phyloP scores from a whole-genome alignment of 2,888 invertebrate genomes.

The Crepidodera aurea region DNA sequence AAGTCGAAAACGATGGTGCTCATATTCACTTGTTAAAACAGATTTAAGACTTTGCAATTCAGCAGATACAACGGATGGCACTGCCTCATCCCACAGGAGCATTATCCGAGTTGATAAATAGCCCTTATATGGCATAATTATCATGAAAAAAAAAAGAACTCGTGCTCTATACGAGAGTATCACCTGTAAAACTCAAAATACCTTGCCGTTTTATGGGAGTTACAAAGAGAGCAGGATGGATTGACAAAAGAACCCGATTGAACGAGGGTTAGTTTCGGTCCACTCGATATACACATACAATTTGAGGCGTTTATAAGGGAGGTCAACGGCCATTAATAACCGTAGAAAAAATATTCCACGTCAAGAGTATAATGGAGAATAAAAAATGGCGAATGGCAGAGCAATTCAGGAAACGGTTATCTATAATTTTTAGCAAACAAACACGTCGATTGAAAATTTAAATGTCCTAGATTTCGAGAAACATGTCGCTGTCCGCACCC shows the following conservation, averaged over 20 bases:
- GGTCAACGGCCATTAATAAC: conserved; percentile 40
- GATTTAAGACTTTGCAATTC: conserved; percentile 9
- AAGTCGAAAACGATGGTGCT: background rate
- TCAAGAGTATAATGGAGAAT: conserved; percentile 31
- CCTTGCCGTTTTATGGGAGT: conserved; percentile 34
- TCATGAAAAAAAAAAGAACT: conserved; percentile 32
- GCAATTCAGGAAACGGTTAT: conserved; percentile 12
- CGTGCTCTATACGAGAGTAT: conserved; percentile 36
- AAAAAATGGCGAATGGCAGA: conserved; percentile 29
- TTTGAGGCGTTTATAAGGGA: conserved; percentile 39
- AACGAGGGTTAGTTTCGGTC: conserved; percentile 39
- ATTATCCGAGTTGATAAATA: conserved; percentile 35
- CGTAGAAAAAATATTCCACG: conserved; percentile 33
- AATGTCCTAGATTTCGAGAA: too few relatives aligned
- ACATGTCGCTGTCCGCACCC: too few relatives aligned
- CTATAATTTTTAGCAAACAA: too few relatives aligned
- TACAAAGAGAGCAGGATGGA: conserved; percentile 37
- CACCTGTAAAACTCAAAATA: conserved; percentile 38
- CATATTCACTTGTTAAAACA: conserved; percentile 24
- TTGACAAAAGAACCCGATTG: conserved; percentile 35
- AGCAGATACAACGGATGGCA: conserved; percentile 23
- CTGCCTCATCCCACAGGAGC: conserved; percentile 25
- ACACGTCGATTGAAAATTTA: too few relatives aligned
- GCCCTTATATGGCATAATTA: conserved; percentile 38
- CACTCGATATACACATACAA: conserved; percentile 38